Evolutionary conservation across 2,797 vertebrate species (phyloP).

Genomic region (Geotria australis): DNA sequence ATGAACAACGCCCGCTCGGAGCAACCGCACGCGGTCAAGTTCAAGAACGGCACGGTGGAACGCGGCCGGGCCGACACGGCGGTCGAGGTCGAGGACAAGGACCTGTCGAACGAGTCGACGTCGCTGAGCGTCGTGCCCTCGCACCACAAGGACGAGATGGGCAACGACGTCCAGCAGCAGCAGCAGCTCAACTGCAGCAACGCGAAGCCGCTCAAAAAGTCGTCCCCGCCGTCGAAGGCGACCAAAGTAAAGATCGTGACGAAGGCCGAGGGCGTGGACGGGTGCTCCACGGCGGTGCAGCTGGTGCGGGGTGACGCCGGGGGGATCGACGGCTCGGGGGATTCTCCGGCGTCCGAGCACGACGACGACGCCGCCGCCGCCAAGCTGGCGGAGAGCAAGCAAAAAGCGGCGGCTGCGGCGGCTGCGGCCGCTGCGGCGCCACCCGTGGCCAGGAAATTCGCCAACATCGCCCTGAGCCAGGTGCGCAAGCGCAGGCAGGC

Average conservation of each 20-base stretch:
- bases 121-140: constrained; percentile 28
- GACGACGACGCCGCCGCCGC: too few species aligned
- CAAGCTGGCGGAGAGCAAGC: constrained; percentile 17
- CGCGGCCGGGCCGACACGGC: constrained; percentile 10
- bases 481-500: constrained; percentile 87
- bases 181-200: not conserved
- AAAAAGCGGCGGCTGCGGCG: constrained; percentile 19
- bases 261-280: constrained; percentile 43
- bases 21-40: constrained; percentile 28
- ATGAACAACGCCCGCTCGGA: constrained; percentile 12
- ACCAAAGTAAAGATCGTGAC: constrained; percentile 97
- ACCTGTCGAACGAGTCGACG: constrained; percentile 50
- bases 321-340: constrained; percentile 17
- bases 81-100: constrained; percentile 17
- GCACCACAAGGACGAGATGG: constrained; percentile 29
- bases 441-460: constrained; percentile 75
- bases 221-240: constrained; percentile 27
- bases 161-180: constrained; percentile 5
- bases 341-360: not conserved
- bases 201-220: constrained; percentile 4
- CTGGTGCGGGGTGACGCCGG: constrained; percentile 47
- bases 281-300: constrained; percentile 83
- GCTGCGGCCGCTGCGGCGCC: constrained; percentile 31
- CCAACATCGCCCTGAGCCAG: constrained; percentile 82
- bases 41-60: constrained; percentile 38